Base-by-base conservation (phyloP, 2,113 vertebrate species). In the Tragulus kanchil region DNA sequence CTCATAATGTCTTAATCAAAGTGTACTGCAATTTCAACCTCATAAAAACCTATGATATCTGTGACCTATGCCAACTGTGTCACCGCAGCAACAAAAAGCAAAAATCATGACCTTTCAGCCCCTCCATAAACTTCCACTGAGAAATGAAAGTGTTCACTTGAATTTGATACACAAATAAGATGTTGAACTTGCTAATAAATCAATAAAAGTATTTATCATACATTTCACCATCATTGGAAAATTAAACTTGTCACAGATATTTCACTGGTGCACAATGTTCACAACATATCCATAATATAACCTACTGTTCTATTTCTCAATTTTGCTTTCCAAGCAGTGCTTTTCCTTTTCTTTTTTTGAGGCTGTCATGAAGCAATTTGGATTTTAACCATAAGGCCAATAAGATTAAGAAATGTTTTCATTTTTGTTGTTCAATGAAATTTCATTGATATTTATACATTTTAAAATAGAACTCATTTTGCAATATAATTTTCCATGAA, bases 71-170 rank as follows among this genome's bases (percentile, higher is more conserved):
- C 56, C 17, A 48, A 5, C 42, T 59, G 9, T 82, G 15, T 85
- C 54, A 93, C 6, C 61, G 17, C 5, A 75, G 31, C 28, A 54
- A 67, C 59, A 56, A 56, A n/a, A 89, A 91, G 58, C 8, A 85
- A 85, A 54, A 75, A 36, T 25, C 17, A 75, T 26, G 25, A 59
- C 42, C 82, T 94, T 52, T 92, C 77, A 69, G 45, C 16, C 31
- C 65, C 86, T 92, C 69, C 7, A 85, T 25, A 93, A 92, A 92
- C 42, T 26, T 59, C 56, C 15, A 75, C 6, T 50, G 17, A 69
- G 50, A 96, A 90, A 71, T 31, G 11, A 93, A 94, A 95, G 16
- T 31, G 85, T 78, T 73, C 31, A 69, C n/a, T 95, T 16, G 93
- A 78, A 94, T 75, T 59, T 89, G 23, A 65, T 82, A 93, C 25